Base-by-base conservation (phyloP, 1,140 invertebrate genomes). In the Calycopis cecrops region DNA sequence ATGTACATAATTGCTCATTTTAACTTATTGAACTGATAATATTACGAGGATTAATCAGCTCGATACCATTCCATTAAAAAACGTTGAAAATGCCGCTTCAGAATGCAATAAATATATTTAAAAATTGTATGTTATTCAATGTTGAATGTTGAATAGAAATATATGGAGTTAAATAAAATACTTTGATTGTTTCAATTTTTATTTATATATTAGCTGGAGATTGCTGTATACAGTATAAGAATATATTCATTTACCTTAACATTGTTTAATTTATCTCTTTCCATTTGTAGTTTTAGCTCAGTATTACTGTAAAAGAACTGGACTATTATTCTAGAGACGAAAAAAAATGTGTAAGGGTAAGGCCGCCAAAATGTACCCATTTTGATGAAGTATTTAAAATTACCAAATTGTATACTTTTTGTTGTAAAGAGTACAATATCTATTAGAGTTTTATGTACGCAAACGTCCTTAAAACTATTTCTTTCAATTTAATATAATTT, bases 111-210 rank as follows among this genome's bases (percentile, higher is more conserved):
- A 67, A 69, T 65, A 52, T 75, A 71, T 69, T 74, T 67, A 51
- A 76, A 75, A 76, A 82, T 79, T 79, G 70, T 79, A 80, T 82
- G 72, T 85, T 82, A 80, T 76, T 82, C 78, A 74, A 79, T 83
- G 80, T 79, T 81, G 76, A 80, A 77, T 83, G 77, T 84, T 84
- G 71, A 73, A 79, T 85, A 82, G 77, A 80, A 83, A 80, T 80
- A 81, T 79, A 81, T 79, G 77, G 74, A 70, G 40, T 77, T 69
- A 74, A 76, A 72, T 69, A 55, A 53, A 69, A 69, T 52, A 67
- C 68, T 77, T 74, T 62, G 56, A 70, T 73, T 71, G 65, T 81
- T 81, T 73, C 79, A 75, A 74, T 71, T 79, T 73, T 64, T 67
- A 67, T 63, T 67, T 71, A 60, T 63, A 52, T 56, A 63, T 69